Evolutionary conservation across 2,888 invertebrate genomes (phyloP).

Genomic region (Eledona agricola): DNA sequence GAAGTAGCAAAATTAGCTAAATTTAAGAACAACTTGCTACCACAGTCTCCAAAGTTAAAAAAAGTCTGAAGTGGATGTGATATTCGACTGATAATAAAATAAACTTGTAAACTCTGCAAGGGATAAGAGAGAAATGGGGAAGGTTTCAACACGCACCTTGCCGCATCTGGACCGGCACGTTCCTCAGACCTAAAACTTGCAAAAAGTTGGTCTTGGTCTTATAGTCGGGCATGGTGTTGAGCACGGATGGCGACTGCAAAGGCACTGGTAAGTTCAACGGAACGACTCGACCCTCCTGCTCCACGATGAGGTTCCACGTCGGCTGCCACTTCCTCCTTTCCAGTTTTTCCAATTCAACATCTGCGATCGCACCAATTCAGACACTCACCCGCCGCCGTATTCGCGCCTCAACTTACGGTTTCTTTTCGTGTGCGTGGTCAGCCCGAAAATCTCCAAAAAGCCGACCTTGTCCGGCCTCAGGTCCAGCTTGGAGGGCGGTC

Average conservation of each 20-base stretch:
- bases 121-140: too few species aligned
- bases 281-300: slow-evolving; percentile 48
- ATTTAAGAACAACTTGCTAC: too few species aligned
- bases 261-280: slow-evolving; percentile 65
- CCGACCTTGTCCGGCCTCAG: slow-evolving; percentile 66
- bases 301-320: slow-evolving; percentile 53
- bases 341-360: slow-evolving; percentile 69
- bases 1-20: too few species aligned
- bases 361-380: slow-evolving; percentile 54
- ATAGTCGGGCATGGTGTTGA: slow-evolving; percentile 63
- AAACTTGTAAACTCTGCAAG: too few species aligned
- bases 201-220: slow-evolving; percentile 70
- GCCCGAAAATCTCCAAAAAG: slow-evolving; percentile 70
- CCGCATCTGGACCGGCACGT: slow-evolving; percentile 66
- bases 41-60: too few species aligned
- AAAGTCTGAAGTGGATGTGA: too few species aligned
- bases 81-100: too few species aligned
- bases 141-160: too few species aligned
- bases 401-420: slow-evolving; percentile 65
- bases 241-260: slow-evolving; percentile 63
- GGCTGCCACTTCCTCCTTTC: slow-evolving; percentile 66
- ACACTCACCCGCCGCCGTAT: background rate
- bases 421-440: slow-evolving; percentile 69
- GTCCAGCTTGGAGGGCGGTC: slow-evolving; percentile 64
- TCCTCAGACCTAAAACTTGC: slow-evolving; percentile 66